phyloP scores from a whole-genome alignment of 1,140 invertebrate species.

The Asobara japonica region DNA sequence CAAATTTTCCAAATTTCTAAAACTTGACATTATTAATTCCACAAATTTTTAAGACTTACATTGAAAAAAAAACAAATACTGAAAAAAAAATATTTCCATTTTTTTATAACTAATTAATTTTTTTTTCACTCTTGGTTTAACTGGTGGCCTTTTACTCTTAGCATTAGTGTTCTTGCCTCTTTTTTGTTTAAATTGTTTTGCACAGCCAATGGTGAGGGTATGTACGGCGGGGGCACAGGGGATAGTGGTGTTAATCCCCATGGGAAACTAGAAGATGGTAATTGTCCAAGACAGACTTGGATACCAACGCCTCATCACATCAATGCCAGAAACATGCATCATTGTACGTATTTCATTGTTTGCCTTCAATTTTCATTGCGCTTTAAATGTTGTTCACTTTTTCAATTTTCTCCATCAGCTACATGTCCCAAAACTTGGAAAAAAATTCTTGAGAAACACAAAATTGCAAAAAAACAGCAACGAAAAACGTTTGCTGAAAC shows the following conservation, averaged over 20 bases:
- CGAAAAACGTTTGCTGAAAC: too few species aligned
- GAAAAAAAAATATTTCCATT: too few species aligned
- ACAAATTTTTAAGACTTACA: too few species aligned
- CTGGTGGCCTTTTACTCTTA: slow-evolving; percentile 32
- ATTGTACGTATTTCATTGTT: slow-evolving; percentile 60
- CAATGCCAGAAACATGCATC: slow-evolving; percentile 61
- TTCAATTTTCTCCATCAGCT: too few species aligned
- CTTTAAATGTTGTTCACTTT: background rate
- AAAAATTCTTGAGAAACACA: too few species aligned
- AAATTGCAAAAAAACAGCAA: too few species aligned
- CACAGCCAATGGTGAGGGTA: slow-evolving; percentile 63
- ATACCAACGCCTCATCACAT: slow-evolving; percentile 64
- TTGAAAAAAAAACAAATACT: too few species aligned
- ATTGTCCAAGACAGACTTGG: slow-evolving; percentile 64
- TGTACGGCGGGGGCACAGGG: slow-evolving; percentile 60
- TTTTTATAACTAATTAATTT: slow-evolving; percentile 7
- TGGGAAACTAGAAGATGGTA: slow-evolving; percentile 63
- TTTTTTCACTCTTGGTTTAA: slow-evolving; percentile 16
- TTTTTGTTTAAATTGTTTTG: slow-evolving; percentile 54
- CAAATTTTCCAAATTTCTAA: too few species aligned
- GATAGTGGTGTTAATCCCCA: slow-evolving; percentile 58
- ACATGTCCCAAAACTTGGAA: too few species aligned
- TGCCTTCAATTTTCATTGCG: slow-evolving; percentile 31
- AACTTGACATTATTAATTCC: too few species aligned
- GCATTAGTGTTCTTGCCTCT: slow-evolving; percentile 54